Conservation (phyloP, 2,888 invertebrate species). For the Chrysopilus asiliformis region DNA sequence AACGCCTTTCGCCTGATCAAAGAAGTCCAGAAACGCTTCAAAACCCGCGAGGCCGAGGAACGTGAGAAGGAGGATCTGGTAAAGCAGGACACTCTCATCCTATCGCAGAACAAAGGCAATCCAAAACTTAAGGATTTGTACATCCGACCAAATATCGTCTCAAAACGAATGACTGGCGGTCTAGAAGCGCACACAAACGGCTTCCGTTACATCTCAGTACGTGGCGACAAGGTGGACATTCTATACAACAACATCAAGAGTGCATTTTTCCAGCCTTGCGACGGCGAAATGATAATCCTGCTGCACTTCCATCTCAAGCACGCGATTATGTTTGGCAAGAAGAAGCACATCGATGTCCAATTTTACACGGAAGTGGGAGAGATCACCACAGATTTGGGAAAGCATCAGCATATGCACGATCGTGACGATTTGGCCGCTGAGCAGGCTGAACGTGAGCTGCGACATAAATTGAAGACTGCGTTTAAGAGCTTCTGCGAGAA, state of each 20-base stretch:
- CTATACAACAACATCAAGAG: constrained; percentile 98
- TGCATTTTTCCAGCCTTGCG: constrained; percentile 98
- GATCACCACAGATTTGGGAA: constrained; percentile 97
- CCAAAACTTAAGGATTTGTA: constrained; percentile 96
- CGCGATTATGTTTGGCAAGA: constrained; percentile 99
- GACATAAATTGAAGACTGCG: constrained; percentile 92
- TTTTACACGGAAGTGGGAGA: constrained; percentile 99
- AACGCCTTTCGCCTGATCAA: constrained; percentile 96
- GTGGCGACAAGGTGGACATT: constrained; percentile 99
- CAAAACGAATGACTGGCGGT: constrained; percentile 85
- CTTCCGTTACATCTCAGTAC: constrained; percentile 93
- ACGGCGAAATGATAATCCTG: constrained; percentile 98
- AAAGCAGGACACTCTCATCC: constrained; percentile 89
- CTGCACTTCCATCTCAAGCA: constrained; percentile 98
- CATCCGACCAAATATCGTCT: constrained; percentile 97
- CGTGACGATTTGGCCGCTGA: constrained; percentile 97
- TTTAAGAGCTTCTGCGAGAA: constrained; percentile 99
- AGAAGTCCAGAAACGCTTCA: constrained; percentile 97
- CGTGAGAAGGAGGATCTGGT: constrained; percentile 97
- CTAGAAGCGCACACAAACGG: constrained; percentile 95
- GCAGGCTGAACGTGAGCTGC: constrained; percentile 91
- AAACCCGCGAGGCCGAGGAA: constrained; percentile 96
- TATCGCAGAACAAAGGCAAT: constrained; percentile 93
- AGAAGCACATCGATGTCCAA: constrained; percentile 97
- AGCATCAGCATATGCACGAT: constrained; percentile 99